Base-by-base conservation (phyloP, 2,888 invertebrate species). In the Pollenia labialis region DNA sequence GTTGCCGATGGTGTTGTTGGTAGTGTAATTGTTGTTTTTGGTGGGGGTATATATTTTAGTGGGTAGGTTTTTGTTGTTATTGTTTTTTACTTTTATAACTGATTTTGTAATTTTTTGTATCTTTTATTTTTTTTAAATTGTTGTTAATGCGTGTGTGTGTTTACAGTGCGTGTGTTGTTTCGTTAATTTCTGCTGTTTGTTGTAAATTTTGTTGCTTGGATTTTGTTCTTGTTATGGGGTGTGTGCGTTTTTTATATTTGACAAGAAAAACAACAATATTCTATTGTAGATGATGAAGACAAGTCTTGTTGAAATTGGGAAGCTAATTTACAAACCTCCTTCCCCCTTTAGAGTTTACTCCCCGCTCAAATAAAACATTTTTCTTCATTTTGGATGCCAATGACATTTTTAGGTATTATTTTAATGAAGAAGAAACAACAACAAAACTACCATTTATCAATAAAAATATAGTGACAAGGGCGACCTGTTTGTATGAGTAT, bases 391-490 rank as follows among this genome's bases (percentile, higher is more conserved):
- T 4, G 32, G 32, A 32, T 32, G 32, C 6, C 32, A 32, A 32
- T 32, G 32, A 32, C 4, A 32, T 32, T 64, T 64, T 64, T 44
- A 18, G n/a, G 6, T 7, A 42, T 62, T 62, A 16, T 62, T n/a
- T 10, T n/a, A 42, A 50, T 32, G 9, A n/a, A 50, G 11, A 50
- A 4, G 16, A 7, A 32, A 50, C 50, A 52, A 18, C 1, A 44
- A 6, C 8, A 56, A 12, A 56, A 46, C 23, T 56, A 23, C n/a
- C n/a, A n/a, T 54, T 71, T 44, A 62, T 44, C 18, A 64, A 40
- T 11, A 50, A 44, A 89, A 89, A 90, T 90, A 88, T 91, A 90
- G 90, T 90, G 89, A 89, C 90, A 90, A 90, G 90, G 90, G 90
- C 90, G 89, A 87, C 82, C 50, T n/a, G 40, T 32, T 81, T 72